Evolutionary conservation across 2,888 invertebrate species (phyloP).

Genomic region (Globia sparganii): DNA sequence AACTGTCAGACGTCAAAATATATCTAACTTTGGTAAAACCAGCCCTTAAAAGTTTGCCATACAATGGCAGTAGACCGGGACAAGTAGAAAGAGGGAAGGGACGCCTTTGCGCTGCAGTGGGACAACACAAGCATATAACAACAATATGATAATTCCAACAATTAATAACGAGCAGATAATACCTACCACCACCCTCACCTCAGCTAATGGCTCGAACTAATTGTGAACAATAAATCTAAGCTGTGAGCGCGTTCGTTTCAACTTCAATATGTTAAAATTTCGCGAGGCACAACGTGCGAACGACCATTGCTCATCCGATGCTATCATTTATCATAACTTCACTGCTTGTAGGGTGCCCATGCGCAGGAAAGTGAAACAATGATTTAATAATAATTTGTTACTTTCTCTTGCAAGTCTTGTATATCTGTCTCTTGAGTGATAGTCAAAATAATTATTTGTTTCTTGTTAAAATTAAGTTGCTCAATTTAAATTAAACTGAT

Average conservation of each 20-base stretch:
- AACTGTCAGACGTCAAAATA: too few species aligned
- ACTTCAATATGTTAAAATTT: constrained; percentile 69
- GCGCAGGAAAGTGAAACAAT: background rate
- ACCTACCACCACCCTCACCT: constrained; percentile 33
- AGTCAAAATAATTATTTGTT: background rate
- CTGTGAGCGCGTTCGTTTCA: constrained; percentile 46
- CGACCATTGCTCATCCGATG: constrained; percentile 63
- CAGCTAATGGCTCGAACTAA: constrained; percentile 55
- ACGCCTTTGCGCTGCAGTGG: background rate
- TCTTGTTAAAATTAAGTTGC: background rate
- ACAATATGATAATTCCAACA: background rate
- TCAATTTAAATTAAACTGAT: too few species aligned
- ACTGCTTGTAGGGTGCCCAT: constrained; percentile 53
- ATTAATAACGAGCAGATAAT: background rate
- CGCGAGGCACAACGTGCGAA: constrained; percentile 67
- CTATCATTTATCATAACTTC: constrained; percentile 67
- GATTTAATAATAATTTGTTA: background rate
- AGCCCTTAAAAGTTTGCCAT: too few species aligned
- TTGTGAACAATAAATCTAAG: constrained; percentile 58
- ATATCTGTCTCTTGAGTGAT: background rate
- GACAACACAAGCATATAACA: background rate
- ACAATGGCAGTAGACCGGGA: background rate
- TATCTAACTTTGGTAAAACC: too few species aligned
- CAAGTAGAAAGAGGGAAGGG: background rate
- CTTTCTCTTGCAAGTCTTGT: background rate